Percentiles rank a stretch among this genome's conserved stretches.
phyloP scores from a whole-genome alignment of 2,888 invertebrate genomes.

The Cephus pulcher region DNA sequence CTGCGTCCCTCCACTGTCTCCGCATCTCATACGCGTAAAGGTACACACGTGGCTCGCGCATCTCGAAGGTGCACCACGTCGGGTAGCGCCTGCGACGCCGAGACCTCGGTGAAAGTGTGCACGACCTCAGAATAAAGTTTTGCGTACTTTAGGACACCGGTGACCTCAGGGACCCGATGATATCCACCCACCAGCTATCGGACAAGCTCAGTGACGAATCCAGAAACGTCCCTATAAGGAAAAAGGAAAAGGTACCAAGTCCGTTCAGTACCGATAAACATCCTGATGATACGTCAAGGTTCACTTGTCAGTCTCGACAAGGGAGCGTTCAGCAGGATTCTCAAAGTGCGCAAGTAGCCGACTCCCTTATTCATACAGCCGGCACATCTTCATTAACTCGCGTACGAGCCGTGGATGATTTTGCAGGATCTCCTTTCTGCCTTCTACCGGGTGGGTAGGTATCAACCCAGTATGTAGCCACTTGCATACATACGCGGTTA shows the following conservation, averaged over 20 bases:
- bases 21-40: slow-evolving; percentile 4
- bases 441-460: slow-evolving; percentile 1
- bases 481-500: slow-evolving; percentile 16
- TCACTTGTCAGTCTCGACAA: neutral
- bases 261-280: neutral
- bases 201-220: neutral
- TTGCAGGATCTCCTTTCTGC: slow-evolving; percentile 1
- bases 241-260: neutral
- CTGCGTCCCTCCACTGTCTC: slow-evolving; percentile 43
- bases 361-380: slow-evolving; percentile 36
- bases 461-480: slow-evolving; percentile 3
- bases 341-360: slow-evolving; percentile 4
- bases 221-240: neutral
- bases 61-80: neutral
- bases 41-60: neutral
- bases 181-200: neutral
- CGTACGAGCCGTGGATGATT: slow-evolving; percentile 2
- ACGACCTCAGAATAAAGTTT: neutral
- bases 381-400: slow-evolving; percentile 41
- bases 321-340: neutral
- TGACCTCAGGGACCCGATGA: neutral
- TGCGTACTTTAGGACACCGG: neutral
- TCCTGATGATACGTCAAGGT: neutral
- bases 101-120: neutral
- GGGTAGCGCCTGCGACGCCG: neutral